Base-by-base conservation (phyloP, 2,113 vertebrate species). In the Psammodynastes pulverulentus region DNA sequence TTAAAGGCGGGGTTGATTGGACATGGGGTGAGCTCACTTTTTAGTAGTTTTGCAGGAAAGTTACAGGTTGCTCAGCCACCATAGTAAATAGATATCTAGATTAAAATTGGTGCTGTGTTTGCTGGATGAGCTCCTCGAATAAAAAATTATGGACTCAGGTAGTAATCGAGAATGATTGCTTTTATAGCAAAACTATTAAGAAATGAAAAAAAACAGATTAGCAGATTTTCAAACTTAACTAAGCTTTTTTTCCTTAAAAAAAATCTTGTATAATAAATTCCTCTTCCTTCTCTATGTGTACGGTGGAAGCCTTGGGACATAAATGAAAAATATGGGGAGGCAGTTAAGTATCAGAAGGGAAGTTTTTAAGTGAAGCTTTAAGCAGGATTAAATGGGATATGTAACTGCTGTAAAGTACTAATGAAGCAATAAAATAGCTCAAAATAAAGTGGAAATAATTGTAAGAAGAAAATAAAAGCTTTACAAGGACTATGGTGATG, bases 401-500 rank as follows among this genome's bases (percentile, higher is more conserved):
- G 96, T 96, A 96, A 96, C 96, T 97, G 96, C 97, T 95, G 95
- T 95, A 92, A 97, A 97, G 96, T 95, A 96, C 94, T 96, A 93
- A 94, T 94, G 95, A 58, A 93, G 94, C 96, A 93, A 95, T 97
- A 96, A 97, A 97, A 96, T 97, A 96, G 95, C 93, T 94, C 95
- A 96, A 97, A 97, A 96, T 95, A 96, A 96, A 97, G 87, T 89
- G 95, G 95, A 97, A 96, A 96, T 96, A 97, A 97, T 97, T 96
- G 96, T 97, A 96, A 96, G 94, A 96, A 96, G 97, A 97, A 97
- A 97, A 96, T 95, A 94, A 96, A 96, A 95, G 96, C 94, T 97
- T 96, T 97, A 93, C 94, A 96, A 97, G 97, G 97, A 97, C 95
- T 97, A 96, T 95, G 91, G 96, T 97, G 97, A 97, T 97, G 97